These are phyloP conservation scores for Stenoptilia bipunctidactyla DNA, from an alignment of 2,888 invertebrate genomes.

Conservation along the genomic window DNA sequence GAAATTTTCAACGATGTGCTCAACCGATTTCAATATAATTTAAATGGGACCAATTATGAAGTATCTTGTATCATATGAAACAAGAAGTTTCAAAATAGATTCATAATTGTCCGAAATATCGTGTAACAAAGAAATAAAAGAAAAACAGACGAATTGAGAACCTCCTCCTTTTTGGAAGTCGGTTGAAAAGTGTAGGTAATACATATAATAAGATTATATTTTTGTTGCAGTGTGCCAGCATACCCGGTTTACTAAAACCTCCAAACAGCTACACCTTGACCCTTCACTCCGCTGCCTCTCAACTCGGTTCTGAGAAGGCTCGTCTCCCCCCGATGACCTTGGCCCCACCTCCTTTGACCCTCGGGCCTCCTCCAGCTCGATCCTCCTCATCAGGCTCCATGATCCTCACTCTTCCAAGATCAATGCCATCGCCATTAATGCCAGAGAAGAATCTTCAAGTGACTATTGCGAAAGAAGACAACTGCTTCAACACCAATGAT, in stretches of 20 bases:
- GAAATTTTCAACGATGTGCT: no score
- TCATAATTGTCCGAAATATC: no score
- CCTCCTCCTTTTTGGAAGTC: no score
- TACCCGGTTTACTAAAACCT: conserved; percentile 77
- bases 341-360: conserved; percentile 38
- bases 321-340: conserved; percentile 49
- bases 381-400: conserved; percentile 35
- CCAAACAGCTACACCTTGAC: conserved; percentile 72
- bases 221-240: conserved; percentile 65
- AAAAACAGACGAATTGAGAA: no score
- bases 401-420: conserved; percentile 45
- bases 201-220: no score
- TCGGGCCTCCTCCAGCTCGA: conserved; percentile 38
- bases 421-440: conserved; percentile 43
- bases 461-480: conserved; percentile 50
- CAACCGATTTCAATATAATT: no score
- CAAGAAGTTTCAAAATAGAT: no score
- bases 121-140: no score
- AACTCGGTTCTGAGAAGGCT: conserved; percentile 52
- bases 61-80: no score
- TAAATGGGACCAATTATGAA: no score
- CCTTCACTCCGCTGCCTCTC: conserved; percentile 50
- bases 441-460: conserved; percentile 58
- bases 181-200: no score
- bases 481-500: conserved; percentile 52